phyloP scores from a whole-genome alignment of 53 echinoderm and acorn worm species.

The Pentamera pediparva region DNA sequence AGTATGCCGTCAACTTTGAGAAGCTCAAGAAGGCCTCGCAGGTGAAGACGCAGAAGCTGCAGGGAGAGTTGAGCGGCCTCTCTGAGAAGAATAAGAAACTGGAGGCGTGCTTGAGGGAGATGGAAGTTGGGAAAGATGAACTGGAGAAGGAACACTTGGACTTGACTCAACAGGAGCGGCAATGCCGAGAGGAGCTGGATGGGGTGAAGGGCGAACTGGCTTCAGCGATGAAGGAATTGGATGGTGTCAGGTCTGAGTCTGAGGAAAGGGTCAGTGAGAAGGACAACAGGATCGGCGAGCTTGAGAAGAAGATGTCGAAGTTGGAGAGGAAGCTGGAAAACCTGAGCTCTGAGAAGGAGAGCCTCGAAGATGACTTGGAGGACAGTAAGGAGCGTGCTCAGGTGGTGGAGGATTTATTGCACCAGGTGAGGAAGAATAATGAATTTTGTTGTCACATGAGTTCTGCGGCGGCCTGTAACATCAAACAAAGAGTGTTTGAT shows the following conservation, averaged over 20 bases:
- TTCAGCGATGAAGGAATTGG: not conserved
- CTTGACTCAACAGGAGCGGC: not conserved
- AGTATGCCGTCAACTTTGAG: constrained; percentile 85
- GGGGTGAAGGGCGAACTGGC: not conserved
- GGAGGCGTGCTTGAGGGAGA: constrained; percentile 9
- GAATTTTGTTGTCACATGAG: no score
- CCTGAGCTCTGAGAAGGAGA: constrained; percentile 27
- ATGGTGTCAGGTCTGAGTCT: not conserved
- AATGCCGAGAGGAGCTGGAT: not conserved
- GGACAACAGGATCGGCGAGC: not conserved
- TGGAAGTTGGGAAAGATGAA: constrained; percentile 26
- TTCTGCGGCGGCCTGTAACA: no score
- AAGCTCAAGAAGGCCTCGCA: constrained; percentile 76
- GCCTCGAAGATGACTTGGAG: constrained; percentile 32
- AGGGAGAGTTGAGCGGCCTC: constrained; percentile 54
- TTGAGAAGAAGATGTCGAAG: constrained; percentile 18
- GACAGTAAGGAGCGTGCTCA: constrained; percentile 4
- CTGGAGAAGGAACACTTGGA: constrained; percentile 16
- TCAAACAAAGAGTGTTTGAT: no score
- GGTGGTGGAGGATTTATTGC: constrained; percentile 17
- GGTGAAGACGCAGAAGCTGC: constrained; percentile 62
- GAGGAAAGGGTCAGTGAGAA: constrained; percentile 31
- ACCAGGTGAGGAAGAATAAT: no score
- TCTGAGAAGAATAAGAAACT: constrained; percentile 29
- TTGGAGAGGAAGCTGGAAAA: constrained; percentile 39